Conservation (phyloP, 2,113 vertebrate genomes). For the Tamias sibiricus region DNA sequence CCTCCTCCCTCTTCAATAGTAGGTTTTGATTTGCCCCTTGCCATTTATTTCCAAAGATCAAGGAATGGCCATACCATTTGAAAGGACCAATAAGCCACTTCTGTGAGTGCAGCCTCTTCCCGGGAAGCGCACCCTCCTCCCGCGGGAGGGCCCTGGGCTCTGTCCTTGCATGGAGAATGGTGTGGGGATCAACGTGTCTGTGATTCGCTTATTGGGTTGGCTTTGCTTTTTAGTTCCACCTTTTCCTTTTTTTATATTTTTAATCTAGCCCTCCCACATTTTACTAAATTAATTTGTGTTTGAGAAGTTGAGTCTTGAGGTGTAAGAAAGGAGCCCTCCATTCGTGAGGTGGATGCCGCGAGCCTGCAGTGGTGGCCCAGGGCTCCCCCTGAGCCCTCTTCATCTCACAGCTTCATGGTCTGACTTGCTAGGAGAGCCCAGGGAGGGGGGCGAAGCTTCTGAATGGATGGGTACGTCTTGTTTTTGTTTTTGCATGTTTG, state of each 20-base stretch:
- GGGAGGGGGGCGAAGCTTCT: constrained; percentile 68
- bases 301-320: constrained; percentile 56
- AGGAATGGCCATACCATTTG: constrained; percentile 69
- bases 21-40: constrained; percentile 59
- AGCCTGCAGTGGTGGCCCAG: constrained; percentile 74
- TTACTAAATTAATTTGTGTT: constrained; percentile 57
- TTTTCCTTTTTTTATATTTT: not conserved
- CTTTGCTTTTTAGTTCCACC: not conserved
- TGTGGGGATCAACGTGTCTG: constrained; percentile 68
- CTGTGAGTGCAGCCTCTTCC: not conserved
- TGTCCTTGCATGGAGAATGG: constrained; percentile 32
- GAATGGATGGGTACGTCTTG: constrained; percentile 72
- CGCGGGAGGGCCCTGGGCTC: not conserved
- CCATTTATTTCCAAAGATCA: constrained; percentile 73
- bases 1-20: not conserved
- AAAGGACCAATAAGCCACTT: constrained; percentile 69
- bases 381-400: constrained; percentile 70
- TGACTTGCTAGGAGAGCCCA: constrained; percentile 73
- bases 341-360: constrained; percentile 43
- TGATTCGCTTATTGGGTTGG: constrained; percentile 12
- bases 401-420: constrained; percentile 74
- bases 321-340: constrained; percentile 20
- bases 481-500: constrained; percentile 88
- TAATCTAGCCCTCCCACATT: not conserved
- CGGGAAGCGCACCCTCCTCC: not conserved